Evolutionary conservation across 2,113 vertebrate genomes (phyloP).

Genomic region (Cairina moschata): DNA sequence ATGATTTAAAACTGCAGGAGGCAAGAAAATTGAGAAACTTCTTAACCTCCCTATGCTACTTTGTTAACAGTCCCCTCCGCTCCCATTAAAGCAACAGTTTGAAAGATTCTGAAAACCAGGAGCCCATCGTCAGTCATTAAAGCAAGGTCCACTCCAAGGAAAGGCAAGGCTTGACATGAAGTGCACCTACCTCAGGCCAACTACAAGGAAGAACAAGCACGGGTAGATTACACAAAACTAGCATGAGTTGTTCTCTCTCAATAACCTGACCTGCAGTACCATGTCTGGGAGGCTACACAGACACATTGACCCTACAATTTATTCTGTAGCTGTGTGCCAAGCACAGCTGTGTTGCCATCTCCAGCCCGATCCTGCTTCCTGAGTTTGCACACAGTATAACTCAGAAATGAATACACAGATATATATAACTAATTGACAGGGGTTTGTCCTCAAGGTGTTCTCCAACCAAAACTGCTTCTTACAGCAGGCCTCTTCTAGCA

Average conservation of each 20-base stretch:
- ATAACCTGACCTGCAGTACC: background rate
- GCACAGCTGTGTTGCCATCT: background rate
- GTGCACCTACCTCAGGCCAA: background rate
- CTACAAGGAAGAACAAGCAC: background rate
- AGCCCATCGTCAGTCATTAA: background rate
- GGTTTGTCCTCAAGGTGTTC: background rate
- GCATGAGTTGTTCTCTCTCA: background rate
- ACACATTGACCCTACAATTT: background rate
- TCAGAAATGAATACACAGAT: too few relatives aligned
- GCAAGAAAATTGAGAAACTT: background rate
- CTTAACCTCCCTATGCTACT: rapidly evolving
- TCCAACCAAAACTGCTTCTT: background rate
- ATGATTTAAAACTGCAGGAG: background rate
- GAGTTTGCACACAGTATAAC: background rate
- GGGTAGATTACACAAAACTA: background rate
- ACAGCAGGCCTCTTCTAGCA: background rate
- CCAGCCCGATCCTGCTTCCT: background rate
- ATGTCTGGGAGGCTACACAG: background rate
- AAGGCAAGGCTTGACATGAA: background rate
- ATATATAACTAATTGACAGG: too few relatives aligned
- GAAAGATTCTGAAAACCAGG: background rate
- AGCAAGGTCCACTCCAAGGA: background rate
- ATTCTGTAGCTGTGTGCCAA: background rate
- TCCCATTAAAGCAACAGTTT: background rate
- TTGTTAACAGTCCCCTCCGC: background rate